Percentiles rank a stretch among this genome's conserved stretches.
Conservation (phyloP, 2,888 invertebrate species). For the Bruchidius siliquastri region DNA sequence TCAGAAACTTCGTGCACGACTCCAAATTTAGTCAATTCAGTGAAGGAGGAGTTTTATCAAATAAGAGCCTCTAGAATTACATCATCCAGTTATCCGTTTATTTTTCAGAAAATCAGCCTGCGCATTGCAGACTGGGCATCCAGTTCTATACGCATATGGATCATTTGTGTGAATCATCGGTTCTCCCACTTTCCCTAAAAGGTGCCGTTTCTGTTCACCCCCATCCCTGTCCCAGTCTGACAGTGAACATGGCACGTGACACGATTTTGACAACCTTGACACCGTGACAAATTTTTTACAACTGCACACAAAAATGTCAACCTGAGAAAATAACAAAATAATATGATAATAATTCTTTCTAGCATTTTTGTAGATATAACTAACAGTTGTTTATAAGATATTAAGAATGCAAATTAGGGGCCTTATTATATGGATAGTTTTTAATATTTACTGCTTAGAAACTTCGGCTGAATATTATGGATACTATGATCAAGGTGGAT, state of each 20-base stretch:
- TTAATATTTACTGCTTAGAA: constrained; percentile 34
- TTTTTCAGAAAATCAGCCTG: too few relatives aligned
- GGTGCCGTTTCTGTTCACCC: too few relatives aligned
- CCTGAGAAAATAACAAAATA: not conserved
- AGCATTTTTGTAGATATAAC: not conserved
- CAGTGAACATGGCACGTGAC: constrained; percentile 4
- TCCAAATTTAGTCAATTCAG: too few relatives aligned
- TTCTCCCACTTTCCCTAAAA: too few relatives aligned
- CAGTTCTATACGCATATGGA: not conserved
- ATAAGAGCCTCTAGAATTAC: too few relatives aligned
- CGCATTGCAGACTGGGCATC: not conserved
- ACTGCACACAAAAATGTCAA: not conserved
- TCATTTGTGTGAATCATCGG: not conserved
- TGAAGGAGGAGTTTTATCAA: too few relatives aligned
- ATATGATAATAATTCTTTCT: not conserved
- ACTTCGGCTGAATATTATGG: constrained; percentile 19
- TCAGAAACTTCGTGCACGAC: too few relatives aligned
- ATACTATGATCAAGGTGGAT: not conserved
- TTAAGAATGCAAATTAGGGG: constrained; percentile 19
- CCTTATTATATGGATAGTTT: constrained; percentile 41
- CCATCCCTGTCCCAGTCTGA: not conserved
- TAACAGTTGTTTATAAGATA: not conserved
- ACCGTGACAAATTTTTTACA: not conserved
- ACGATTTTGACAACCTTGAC: constrained; percentile 3
- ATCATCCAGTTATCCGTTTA: too few relatives aligned